A percentile compares a stretch with the other conserved stretches of the same genome.
These are phyloP conservation scores for Drosophila tani DNA, from an alignment of 1,140 invertebrate genomes.

Conservation along the genomic window DNA sequence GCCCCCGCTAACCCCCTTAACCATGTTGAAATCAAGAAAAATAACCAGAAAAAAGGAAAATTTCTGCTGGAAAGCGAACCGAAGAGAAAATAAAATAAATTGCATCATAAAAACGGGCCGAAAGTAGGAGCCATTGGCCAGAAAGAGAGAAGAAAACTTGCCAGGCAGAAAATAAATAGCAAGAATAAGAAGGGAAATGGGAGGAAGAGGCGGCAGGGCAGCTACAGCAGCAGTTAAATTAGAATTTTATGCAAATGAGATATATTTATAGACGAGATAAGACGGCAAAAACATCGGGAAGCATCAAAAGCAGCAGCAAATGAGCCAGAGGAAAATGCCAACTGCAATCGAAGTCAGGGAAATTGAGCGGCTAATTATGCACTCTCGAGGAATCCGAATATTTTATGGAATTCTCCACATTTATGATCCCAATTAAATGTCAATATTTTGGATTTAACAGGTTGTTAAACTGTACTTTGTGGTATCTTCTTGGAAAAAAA, in stretches of 20 bases:
- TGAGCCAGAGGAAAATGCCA: constrained; percentile 15
- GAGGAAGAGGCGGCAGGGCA: constrained; percentile 22
- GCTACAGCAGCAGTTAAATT: constrained; percentile 68
- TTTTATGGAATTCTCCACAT: not conserved
- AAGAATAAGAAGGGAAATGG: constrained; percentile 38
- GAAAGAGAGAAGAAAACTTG: constrained; percentile 4
- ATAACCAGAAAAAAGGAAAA: constrained; percentile 76
- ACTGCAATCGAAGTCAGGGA: constrained; percentile 29
- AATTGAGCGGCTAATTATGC: constrained; percentile 41
- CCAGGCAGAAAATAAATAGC: constrained; percentile 52
- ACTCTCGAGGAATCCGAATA: not conserved
- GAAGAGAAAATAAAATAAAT: constrained; percentile 80
- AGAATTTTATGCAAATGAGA: constrained; percentile 81
- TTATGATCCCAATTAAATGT: not conserved
- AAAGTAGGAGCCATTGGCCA: constrained; percentile 25
- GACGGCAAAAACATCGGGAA: constrained; percentile 35
- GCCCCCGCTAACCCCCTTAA: constrained; percentile 40
- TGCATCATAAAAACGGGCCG: constrained; percentile 71
- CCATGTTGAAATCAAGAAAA: constrained; percentile 65
- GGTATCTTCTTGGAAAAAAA: too few species aligned
- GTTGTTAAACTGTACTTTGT: not conserved
- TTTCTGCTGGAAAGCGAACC: constrained; percentile 65
- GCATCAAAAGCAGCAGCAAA: constrained; percentile 15
- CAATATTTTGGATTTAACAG: not conserved
- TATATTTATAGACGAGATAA: constrained; percentile 70